Percentiles rank a stretch among this genome's conserved stretches.
These are phyloP conservation scores for Conistra vaccinii DNA, from an alignment of 2,888 invertebrate genomes.

Conservation along the genomic window DNA sequence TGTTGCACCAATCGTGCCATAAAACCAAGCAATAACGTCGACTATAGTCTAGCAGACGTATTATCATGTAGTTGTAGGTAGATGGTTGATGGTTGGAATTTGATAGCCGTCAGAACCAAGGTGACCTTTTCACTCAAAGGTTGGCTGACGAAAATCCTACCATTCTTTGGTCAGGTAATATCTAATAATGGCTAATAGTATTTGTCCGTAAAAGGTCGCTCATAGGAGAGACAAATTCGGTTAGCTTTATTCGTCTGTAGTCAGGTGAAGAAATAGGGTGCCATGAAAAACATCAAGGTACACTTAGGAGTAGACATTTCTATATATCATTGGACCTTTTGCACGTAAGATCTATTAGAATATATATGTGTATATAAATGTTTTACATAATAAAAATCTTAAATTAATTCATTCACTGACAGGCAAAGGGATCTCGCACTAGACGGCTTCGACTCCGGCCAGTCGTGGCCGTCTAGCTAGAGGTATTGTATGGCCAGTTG, in stretches of 20 bases:
- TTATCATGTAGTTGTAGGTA: not conserved
- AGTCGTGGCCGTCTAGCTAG: no score
- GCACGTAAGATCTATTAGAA: not conserved
- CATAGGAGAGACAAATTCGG: not conserved
- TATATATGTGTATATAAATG: no score
- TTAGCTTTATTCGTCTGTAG: not conserved
- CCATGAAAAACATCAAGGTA: not conserved
- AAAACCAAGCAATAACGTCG: not conserved
- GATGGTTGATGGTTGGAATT: no score
- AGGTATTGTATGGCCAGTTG: no score
- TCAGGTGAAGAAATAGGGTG: not conserved
- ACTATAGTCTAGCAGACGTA: not conserved
- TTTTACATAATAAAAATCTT: no score
- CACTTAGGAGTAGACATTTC: not conserved
- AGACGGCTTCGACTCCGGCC: no score
- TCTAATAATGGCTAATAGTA: not conserved
- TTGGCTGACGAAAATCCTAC: slow-evolving; percentile 15
- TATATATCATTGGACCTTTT: not conserved
- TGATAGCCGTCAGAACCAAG: not conserved
- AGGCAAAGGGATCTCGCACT: no score
- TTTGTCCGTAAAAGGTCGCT: slow-evolving; percentile 19
- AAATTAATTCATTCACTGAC: no score
- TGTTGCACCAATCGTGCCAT: not conserved
- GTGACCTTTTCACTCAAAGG: slow-evolving; percentile 29
- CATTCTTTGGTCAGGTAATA: not conserved